A percentile compares a stretch with the other conserved stretches of the same genome.
phyloP scores from a whole-genome alignment of 1,140 invertebrate genomes.

The Gonioctena quinquepunctata region DNA sequence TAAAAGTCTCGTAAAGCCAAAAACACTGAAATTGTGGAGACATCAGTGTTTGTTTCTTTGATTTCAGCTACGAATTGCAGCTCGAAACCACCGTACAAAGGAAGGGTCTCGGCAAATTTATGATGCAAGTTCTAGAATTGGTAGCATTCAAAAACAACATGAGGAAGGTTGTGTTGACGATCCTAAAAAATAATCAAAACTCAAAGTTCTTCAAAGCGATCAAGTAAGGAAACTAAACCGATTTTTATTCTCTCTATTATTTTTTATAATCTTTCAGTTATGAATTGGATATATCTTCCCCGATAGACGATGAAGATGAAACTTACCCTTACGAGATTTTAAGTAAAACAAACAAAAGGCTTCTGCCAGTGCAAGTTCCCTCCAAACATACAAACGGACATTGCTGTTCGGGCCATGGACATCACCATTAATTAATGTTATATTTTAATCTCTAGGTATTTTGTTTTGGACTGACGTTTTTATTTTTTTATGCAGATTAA shows the following conservation, averaged over 20 bases:
- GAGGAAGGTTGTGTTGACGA: constrained; percentile 81
- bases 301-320: constrained; percentile 56
- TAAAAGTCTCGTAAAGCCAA: not conserved
- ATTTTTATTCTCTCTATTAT: too few species aligned
- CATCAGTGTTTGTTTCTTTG: not conserved
- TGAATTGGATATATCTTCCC: constrained; percentile 59
- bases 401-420: constrained; percentile 40
- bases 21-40: not conserved
- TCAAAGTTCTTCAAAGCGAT: constrained; percentile 75
- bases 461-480: not conserved
- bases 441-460: not conserved
- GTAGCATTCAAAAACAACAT: constrained; percentile 73
- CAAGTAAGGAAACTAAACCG: too few species aligned
- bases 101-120: constrained; percentile 79
- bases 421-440: constrained; percentile 25
- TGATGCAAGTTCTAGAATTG: constrained; percentile 78
- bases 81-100: constrained; percentile 66
- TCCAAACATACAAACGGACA: constrained; percentile 23
- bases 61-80: constrained; percentile 81
- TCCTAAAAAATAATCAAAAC: constrained; percentile 74
- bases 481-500: too few species aligned
- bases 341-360: constrained; percentile 58
- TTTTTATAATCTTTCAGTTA: constrained; percentile 52
- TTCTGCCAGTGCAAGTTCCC: constrained; percentile 26
- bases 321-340: constrained; percentile 61